A percentile compares a stretch with the other conserved stretches of the same genome.
These are phyloP conservation scores for Cephus pygmeus DNA, from an alignment of 2,888 invertebrate genomes.

Conservation along the genomic window DNA sequence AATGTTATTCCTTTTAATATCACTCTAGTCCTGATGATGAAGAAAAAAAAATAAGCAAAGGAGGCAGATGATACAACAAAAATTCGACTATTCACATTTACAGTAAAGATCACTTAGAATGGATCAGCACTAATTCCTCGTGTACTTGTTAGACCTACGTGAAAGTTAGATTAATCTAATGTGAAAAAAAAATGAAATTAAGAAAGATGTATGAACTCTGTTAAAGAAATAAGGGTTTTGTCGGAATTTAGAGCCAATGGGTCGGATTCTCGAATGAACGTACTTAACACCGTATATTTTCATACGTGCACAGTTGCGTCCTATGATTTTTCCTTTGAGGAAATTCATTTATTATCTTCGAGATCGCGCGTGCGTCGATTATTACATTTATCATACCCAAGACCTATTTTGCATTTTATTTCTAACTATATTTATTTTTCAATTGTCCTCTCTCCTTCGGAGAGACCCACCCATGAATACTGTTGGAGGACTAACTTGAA, in stretches of 20 bases:
- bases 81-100: not conserved
- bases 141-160: not conserved
- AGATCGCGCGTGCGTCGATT: constrained; percentile 3
- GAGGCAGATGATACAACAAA: not conserved
- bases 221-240: not conserved
- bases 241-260: not conserved
- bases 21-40: not conserved
- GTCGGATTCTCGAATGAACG: not conserved
- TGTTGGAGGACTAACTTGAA: not conserved
- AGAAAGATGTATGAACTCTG: not conserved
- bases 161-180: not conserved
- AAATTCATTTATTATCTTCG: not conserved
- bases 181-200: not conserved
- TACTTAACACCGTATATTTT: constrained; percentile 16
- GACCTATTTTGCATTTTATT: not conserved
- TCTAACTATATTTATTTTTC: constrained; percentile 6
- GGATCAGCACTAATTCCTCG: not conserved
- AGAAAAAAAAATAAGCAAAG: not conserved
- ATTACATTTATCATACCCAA: constrained; percentile 5
- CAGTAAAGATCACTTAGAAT: not conserved
- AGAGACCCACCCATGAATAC: not conserved
- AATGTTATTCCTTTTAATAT: not conserved
- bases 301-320: constrained; percentile 9
- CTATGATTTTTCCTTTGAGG: not conserved
- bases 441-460: not conserved